Evolutionary conservation across 2,113 vertebrate species (phyloP).

Genomic region (Alligator sinensis): DNA sequence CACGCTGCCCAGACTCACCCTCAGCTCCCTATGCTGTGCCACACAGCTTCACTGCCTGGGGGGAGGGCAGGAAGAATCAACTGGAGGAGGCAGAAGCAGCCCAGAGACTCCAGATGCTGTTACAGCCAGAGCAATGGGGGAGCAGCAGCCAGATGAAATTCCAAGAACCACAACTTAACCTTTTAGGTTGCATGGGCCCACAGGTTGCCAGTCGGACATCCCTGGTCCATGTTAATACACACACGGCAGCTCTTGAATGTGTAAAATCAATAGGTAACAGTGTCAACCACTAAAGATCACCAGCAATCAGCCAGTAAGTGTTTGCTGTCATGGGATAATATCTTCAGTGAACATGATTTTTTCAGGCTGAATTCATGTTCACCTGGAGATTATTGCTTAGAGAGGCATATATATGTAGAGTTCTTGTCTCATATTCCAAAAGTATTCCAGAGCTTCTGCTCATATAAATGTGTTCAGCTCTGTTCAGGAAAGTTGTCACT

Average conservation of each 20-base stretch:
- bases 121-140: too few relatives aligned
- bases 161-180: too few relatives aligned
- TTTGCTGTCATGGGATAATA: not conserved
- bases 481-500: not conserved
- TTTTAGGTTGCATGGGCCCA: too few relatives aligned
- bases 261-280: not conserved
- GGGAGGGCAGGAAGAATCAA: too few relatives aligned
- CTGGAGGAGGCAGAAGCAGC: too few relatives aligned
- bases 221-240: not conserved
- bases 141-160: too few relatives aligned
- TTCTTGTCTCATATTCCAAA: not conserved
- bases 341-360: not conserved
- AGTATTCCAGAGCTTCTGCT: not conserved
- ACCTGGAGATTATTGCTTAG: not conserved
- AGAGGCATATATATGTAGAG: fast-evolving
- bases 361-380: not conserved
- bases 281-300: not conserved
- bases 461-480: not conserved
- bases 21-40: too few relatives aligned
- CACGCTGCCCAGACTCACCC: too few relatives aligned
- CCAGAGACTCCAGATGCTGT: too few relatives aligned
- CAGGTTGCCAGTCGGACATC: too few relatives aligned
- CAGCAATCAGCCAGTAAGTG: not conserved
- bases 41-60: too few relatives aligned
- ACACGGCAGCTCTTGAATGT: not conserved